Conservation (phyloP, 2,797 vertebrate genomes). For the Uromys caudimaculatus region DNA sequence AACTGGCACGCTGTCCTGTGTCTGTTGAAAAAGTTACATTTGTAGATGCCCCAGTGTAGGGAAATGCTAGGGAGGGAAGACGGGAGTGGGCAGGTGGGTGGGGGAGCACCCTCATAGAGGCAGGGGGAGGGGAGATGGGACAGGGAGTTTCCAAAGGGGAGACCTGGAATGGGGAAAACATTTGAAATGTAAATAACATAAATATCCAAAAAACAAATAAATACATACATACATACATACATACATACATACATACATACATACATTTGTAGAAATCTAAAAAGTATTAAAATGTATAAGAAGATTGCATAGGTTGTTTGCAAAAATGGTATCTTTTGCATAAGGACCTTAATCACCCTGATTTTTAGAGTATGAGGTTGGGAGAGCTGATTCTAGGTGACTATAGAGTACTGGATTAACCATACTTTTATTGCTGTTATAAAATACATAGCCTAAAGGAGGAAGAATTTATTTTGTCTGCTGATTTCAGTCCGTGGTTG, state of each 20-base stretch:
- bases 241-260: background rate
- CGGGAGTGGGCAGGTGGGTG: no score
- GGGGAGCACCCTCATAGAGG: no score
- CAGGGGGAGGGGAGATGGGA: no score
- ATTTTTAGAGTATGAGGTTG: background rate
- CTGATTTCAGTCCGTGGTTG: background rate
- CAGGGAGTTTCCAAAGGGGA: no score
- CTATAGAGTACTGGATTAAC: background rate
- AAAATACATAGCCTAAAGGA: background rate
- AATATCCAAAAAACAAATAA: no score
- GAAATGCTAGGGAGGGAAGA: no score
- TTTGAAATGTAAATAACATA: no score
- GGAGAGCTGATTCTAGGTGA: background rate
- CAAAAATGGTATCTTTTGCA: background rate
- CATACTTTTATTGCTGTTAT: background rate
- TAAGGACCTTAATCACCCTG: background rate
- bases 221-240: no score
- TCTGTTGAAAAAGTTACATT: background rate
- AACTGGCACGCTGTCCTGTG: no score
- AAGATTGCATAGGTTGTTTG: background rate
- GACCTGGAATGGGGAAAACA: no score
- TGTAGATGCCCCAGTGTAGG: no score
- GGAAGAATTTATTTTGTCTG: background rate
- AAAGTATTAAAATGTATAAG: background rate
- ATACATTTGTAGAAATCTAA: background rate